Base-by-base conservation (phyloP, 2,888 invertebrate genomes). In the Chalcosyrphus nemorum region DNA sequence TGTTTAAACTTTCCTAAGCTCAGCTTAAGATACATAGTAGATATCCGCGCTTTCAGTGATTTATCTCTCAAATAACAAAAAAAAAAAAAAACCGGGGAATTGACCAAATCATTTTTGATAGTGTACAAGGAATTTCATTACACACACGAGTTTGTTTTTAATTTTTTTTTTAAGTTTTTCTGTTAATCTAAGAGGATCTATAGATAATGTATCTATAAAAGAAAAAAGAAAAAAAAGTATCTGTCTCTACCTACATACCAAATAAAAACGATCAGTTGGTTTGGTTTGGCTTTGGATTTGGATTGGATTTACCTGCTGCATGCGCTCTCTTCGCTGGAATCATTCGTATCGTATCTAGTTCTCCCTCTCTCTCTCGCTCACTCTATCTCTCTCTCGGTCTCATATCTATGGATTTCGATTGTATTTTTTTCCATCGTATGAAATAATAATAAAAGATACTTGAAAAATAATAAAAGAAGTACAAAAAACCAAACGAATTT, bases 401-500 rank as follows among this genome's bases (percentile, higher is more conserved):
- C 54, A 24, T 71, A 56, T 72, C 82, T 61, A 45, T 56, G 68
- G 61, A 77, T 78, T 82, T 82, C 57, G 56, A 68, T 63, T 17
- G 56, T 61, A 54, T 50, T 57, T 63, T 57, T 50, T 71, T 70
- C 63, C 38, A 35, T 71, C 59, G 59, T 72, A 82, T 78, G 72
- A 72, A 77, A 77, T 72, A 68, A 66, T 77, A 82, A 78, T 77
- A 72, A 66, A 82, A 82, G 77, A 82, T 82, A 82, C 78, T 82
- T 54, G 41, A 82, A 59, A 24, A 29, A 61, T 38, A 52, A 54
- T 38, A 52, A 2, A 21, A 56, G 24, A 72, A 50, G 15, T n/a
- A n/a, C n/a, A 72, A 71, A 61, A 56, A 74, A 43, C 38, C n/a
- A n/a, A n/a, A 50, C 61, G 41, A 81, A 75, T 68, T 70, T 70